Percentiles rank a stretch among this genome's conserved stretches.
Evolutionary conservation across 2,797 vertebrate species (phyloP).

Genomic region (Chrosomus eos): DNA sequence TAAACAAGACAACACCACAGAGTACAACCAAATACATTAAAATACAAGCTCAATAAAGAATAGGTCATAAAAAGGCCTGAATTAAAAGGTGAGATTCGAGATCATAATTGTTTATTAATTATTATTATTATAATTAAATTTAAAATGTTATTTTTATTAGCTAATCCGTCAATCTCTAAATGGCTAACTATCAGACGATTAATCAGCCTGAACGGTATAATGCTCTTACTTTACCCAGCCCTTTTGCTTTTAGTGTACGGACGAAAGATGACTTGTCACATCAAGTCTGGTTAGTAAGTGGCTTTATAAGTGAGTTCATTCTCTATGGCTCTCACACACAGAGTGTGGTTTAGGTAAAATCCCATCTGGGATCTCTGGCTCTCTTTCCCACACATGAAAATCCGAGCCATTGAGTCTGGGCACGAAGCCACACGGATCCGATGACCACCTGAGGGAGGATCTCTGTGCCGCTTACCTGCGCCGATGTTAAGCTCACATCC

Average conservation of each 20-base stretch:
- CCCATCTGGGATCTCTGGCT: slow-evolving; percentile 19
- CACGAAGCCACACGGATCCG: slow-evolving; percentile 65
- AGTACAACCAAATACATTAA: background rate
- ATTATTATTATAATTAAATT: background rate
- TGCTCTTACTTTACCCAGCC: background rate
- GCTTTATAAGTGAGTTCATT: background rate
- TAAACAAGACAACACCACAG: background rate
- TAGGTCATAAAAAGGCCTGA: background rate
- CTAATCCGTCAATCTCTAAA: background rate
- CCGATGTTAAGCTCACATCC: slow-evolving; percentile 64
- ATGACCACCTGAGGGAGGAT: slow-evolving; percentile 69
- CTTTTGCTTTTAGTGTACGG: background rate
- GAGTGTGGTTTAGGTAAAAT: slow-evolving; percentile 20
- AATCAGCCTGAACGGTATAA: background rate
- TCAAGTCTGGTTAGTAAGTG: background rate
- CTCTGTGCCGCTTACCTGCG: slow-evolving; percentile 61
- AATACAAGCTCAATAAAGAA: background rate
- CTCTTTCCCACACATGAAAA: slow-evolving; percentile 68
- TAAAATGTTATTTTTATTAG: no score
- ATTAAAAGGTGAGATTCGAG: background rate
- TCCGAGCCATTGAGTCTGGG: slow-evolving; percentile 47
- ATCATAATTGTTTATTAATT: no score
- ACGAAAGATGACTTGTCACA: background rate
- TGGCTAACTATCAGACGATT: background rate
- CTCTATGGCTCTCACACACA: background rate